phyloP scores from a whole-genome alignment of 2,797 vertebrate genomes.

The Myotis planiceps region DNA sequence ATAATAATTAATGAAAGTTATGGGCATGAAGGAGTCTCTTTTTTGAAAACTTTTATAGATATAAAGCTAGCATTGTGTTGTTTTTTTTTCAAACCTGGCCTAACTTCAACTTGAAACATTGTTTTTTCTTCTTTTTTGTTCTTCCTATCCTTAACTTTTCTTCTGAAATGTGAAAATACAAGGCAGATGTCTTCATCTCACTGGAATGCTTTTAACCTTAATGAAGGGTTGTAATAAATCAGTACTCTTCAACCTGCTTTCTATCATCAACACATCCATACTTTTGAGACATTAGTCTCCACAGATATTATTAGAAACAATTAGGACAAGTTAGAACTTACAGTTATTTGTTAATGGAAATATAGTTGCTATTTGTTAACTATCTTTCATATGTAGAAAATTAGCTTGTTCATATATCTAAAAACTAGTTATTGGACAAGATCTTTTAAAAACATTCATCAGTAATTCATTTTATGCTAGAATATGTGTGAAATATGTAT shows the following conservation, averaged over 20 bases:
- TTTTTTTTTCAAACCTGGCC: conserved; percentile 82
- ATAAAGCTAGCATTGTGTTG: conserved; percentile 51
- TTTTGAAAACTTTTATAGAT: conserved; percentile 60
- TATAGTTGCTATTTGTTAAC: conserved; percentile 45
- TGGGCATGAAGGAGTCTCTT: neutral
- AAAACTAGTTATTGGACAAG: neutral
- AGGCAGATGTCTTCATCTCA: conserved; percentile 88
- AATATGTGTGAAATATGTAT: neutral
- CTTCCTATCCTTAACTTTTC: conserved; percentile 84
- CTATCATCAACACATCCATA: conserved; percentile 86
- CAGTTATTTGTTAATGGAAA: conserved; percentile 65
- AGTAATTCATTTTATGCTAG: conserved; percentile 12
- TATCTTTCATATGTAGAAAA: conserved; percentile 50
- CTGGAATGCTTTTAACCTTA: conserved; percentile 90
- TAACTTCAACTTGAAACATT: conserved; percentile 82
- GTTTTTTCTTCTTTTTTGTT: conserved; percentile 83
- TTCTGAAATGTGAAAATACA: conserved; percentile 84
- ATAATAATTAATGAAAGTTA: conserved; percentile 20
- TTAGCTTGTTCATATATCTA: conserved; percentile 71
- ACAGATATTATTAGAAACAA: conserved; percentile 85
- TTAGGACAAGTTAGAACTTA: conserved; percentile 77
- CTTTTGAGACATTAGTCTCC: conserved; percentile 83
- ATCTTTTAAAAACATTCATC: neutral
- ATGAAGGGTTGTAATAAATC: conserved; percentile 88
- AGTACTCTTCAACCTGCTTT: conserved; percentile 86